Conservation (phyloP, 2,888 invertebrate species). For the Drosophila mulleri region DNA sequence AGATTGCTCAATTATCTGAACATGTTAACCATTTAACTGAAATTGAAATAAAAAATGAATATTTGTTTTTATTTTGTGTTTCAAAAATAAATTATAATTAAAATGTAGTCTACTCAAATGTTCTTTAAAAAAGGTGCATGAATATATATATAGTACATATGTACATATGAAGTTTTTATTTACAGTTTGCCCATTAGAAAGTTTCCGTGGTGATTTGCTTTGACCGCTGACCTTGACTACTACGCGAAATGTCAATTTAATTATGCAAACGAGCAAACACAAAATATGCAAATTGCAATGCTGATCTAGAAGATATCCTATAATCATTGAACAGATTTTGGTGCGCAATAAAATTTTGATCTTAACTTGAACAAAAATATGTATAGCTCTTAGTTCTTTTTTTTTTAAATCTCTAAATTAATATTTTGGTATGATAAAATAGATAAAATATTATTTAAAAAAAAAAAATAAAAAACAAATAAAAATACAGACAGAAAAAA, state of each 20-base stretch:
- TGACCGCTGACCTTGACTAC: slow-evolving; percentile 29
- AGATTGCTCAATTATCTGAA: background rate
- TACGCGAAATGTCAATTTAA: slow-evolving; percentile 46
- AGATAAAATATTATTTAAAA: too few species aligned
- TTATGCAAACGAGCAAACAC: slow-evolving; percentile 15
- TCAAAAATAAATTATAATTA: background rate
- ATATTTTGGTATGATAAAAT: background rate
- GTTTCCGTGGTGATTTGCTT: slow-evolving; percentile 2
- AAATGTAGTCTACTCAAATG: background rate
- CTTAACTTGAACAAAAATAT: background rate
- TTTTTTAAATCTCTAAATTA: background rate
- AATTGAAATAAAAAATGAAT: too few species aligned
- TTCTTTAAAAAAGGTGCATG: background rate
- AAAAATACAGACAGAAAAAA: too few species aligned
- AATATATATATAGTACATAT: background rate
- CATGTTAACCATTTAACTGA: background rate
- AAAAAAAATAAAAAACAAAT: too few species aligned
- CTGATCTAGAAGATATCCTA: background rate
- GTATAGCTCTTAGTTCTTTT: too few species aligned
- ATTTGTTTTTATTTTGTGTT: background rate
- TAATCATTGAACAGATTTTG: background rate
- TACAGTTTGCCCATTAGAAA: background rate
- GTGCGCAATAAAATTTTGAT: background rate
- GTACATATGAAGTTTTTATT: background rate
- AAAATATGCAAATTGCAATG: background rate